Conservation (phyloP, 2,888 invertebrate genomes). For the Zeuzera pyrina region DNA sequence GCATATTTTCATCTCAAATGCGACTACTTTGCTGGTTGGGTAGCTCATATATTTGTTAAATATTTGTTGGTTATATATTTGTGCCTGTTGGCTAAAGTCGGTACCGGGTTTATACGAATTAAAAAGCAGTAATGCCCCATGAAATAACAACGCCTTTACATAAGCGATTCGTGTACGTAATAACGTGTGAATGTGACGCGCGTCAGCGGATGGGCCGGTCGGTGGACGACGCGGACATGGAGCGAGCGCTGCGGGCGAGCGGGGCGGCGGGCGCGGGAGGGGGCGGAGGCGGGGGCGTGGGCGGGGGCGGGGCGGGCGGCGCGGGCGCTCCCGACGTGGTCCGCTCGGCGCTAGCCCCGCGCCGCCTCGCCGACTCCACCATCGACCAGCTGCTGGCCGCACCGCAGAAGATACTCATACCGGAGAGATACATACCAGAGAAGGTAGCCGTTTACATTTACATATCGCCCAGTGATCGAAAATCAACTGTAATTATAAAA, state of each 20-base stretch:
- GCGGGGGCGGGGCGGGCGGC: constrained; percentile 78
- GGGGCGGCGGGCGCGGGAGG: constrained; percentile 81
- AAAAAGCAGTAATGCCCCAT: too few relatives aligned
- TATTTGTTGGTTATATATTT: too few relatives aligned
- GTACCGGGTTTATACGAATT: too few relatives aligned
- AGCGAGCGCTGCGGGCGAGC: constrained; percentile 77
- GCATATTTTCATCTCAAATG: too few relatives aligned
- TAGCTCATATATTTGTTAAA: too few relatives aligned
- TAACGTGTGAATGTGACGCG: background rate
- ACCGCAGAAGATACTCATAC: constrained; percentile 92
- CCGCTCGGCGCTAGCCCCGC: constrained; percentile 80
- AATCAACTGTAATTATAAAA: too few relatives aligned
- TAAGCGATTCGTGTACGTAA: background rate
- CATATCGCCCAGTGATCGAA: too few relatives aligned
- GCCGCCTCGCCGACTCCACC: constrained; percentile 82
- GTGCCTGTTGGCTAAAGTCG: too few relatives aligned
- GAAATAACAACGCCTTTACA: too few relatives aligned
- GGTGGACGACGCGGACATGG: constrained; percentile 90
- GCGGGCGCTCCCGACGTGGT: constrained; percentile 83
- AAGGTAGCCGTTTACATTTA: too few relatives aligned
- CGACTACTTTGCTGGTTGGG: too few relatives aligned
- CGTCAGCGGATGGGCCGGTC: constrained; percentile 75
- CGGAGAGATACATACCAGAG: constrained; percentile 93
- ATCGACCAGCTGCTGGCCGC: constrained; percentile 90
- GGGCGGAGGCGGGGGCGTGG: constrained; percentile 86